These are phyloP conservation scores for Apogon hyalosoma DNA, from an alignment of 2,797 vertebrate species.

Conservation along the genomic window DNA sequence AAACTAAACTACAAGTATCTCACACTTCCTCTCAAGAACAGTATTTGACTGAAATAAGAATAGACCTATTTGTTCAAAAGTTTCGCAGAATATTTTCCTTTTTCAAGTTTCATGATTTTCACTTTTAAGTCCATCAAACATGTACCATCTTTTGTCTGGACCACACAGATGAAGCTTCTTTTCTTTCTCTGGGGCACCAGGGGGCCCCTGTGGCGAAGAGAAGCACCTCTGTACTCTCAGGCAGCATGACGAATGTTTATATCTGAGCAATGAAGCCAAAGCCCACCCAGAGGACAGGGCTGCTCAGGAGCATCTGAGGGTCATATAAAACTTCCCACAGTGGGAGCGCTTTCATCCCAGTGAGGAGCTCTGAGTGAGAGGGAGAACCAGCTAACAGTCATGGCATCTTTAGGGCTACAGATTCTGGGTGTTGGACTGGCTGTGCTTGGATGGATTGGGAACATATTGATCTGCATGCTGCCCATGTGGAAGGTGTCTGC, in stretches of 20 bases:
- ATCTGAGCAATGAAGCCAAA: slow-evolving; percentile 56
- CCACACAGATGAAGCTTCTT: slow-evolving; percentile 14
- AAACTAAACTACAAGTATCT: too few species aligned
- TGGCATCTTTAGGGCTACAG: slow-evolving; percentile 82
- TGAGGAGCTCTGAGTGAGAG: slow-evolving; percentile 1
- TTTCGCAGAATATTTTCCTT: too few species aligned
- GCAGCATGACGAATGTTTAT: slow-evolving; percentile 61
- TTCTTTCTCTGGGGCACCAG: slow-evolving; percentile 32
- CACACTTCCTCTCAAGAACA: too few species aligned
- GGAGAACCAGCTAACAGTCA: slow-evolving; percentile 32
- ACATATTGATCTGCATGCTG: slow-evolving; percentile 79
- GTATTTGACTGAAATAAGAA: too few species aligned
- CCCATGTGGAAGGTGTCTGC: slow-evolving; percentile 84
- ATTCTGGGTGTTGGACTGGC: slow-evolving; percentile 78
- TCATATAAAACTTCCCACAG: slow-evolving; percentile 57
- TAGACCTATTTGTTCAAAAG: too few species aligned
- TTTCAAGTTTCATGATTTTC: background rate
- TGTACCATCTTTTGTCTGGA: slow-evolving; percentile 8
- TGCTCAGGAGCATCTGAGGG: slow-evolving; percentile 16
- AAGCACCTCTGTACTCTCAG: slow-evolving; percentile 49
- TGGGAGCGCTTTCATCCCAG: slow-evolving; percentile 4
- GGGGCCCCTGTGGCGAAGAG: slow-evolving; percentile 50
- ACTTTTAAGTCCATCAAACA: slow-evolving; percentile 7
- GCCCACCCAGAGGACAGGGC: slow-evolving; percentile 70
- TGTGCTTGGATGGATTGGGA: slow-evolving; percentile 79